Base-by-base conservation (phyloP, 2,888 invertebrate genomes). In the Thereva unica region DNA sequence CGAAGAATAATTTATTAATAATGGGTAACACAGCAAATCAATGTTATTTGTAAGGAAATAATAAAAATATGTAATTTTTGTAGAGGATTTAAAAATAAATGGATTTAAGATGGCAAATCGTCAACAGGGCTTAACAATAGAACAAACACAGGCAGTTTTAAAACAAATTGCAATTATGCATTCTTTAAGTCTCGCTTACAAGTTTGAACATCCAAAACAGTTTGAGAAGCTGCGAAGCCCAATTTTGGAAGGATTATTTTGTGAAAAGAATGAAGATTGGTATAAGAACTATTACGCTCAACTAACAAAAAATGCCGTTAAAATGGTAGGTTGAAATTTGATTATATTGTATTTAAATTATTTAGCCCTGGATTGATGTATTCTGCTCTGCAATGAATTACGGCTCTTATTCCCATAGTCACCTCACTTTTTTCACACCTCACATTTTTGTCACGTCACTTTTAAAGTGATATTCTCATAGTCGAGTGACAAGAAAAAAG, bases 201-300 rank as follows among this genome's bases (percentile, higher is more conserved):
- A 87, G 73, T 82, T 82, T 68, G 83, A 86, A 57, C 79, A 84
- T 69, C 85, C 85, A 35, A 83, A 84, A 67, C 82, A 80, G 9
- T 87, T 87, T 70, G 83, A 84, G 64, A 84, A 84, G 69, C 76
- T 80, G 55, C 75, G 77, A 50, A 73, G 74, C 65, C 70, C 74
- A n/a, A 77, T 79, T 8, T 75, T 73, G 49, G 85, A 85, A 82
- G 87, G 85, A 0, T 82, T 89, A 67, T 90, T 87, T 75, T 83
- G 85, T 47, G 78, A 83, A 56, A 86, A 88, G 72, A 89, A 90
- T 74, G 84, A 85, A 68, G 85, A 86, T 59, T 89, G 89, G 83
- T 90, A 89, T 74, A 84, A 85, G 70, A 85, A 85, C 67, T 90
- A 90, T 74, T 90, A 89, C 72, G 83, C 83, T 3, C 85, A 85